Base-by-base conservation (phyloP, 2,797 vertebrate species). In the Anguilla anguilla region DNA sequence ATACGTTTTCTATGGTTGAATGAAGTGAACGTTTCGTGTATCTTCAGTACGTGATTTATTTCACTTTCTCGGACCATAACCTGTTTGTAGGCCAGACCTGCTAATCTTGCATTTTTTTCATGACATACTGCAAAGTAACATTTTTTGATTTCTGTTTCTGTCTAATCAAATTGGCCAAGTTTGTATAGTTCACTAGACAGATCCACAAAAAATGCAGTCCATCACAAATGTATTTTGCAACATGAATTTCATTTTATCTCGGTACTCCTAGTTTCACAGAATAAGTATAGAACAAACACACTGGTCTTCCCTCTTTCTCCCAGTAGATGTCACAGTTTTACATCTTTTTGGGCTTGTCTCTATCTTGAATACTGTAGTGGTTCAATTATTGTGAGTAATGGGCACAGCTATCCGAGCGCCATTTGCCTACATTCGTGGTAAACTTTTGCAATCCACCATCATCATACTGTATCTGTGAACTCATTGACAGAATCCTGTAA, bases 301-400 rank as follows among this genome's bases (percentile, higher is more conserved):
- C 64, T 89, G 72, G 88, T 87, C 79, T 49, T 49, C 61, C 81
- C 17, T 69, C 17, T 49, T 81, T 88, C 49, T 87, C 88, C 86
- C 92, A 91, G 87, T 59, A 88, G 88, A 90, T 90, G 86, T 88
- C 94, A 85, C 6, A 86, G 88, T 91, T 92, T 88, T 69, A 51
- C 82, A 46, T 88, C 31, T 86, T 83, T 28, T 85, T 59, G 17
- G 46, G 51, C 72, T 61, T 87, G 43, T 82, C 19, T 82, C 79
- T n/a, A 82, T 22, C 17, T 22, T 49, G 77, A 49, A 86, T 2
- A 0, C n/a, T 85, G 83, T 35, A 67, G 19, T 49, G 39, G 35
- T 81, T 4, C 19, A 17, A 39, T 43, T 9, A 49, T 51, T 82
- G 25, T 82, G 6, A 82, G 22, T 17, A 15, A 35, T 31, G 35